phyloP scores from a whole-genome alignment of 2,797 vertebrate genomes.

The Cephalopachus bancanus region DNA sequence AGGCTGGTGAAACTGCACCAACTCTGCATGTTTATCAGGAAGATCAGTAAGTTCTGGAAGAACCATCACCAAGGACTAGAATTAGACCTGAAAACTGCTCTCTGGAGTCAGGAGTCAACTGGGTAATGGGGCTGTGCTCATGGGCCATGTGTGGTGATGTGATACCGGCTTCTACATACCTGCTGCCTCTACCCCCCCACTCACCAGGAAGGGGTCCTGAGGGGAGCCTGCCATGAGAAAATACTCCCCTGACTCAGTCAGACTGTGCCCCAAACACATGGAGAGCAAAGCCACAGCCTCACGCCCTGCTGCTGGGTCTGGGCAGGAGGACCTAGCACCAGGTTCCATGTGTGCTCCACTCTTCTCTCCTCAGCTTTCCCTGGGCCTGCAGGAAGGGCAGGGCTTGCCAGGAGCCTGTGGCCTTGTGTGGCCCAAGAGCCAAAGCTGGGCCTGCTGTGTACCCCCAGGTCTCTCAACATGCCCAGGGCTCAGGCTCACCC shows the following conservation, averaged over 20 bases:
- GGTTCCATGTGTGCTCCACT: not conserved
- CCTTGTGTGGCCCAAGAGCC: not conserved
- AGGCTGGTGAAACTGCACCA: not conserved
- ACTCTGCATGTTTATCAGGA: not conserved
- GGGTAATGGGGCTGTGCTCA: too few relatives aligned
- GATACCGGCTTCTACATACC: not conserved
- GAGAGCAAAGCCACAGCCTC: not conserved
- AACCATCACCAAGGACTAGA: not conserved
- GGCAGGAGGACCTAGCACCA: too few relatives aligned
- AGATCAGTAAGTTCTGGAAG: not conserved
- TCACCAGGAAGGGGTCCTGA: not conserved
- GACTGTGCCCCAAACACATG: not conserved
- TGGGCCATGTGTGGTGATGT: too few relatives aligned
- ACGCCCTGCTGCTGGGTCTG: not conserved
- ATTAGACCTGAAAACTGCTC: not conserved
- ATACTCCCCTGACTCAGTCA: not conserved
- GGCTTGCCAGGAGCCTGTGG: not conserved
- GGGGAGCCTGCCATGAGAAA: not conserved
- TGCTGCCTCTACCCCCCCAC: rapidly evolving
- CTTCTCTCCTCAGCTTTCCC: not conserved
- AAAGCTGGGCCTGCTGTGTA: too few relatives aligned
- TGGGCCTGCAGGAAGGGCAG: not conserved
- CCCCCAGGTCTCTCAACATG: not conserved
- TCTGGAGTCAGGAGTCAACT: too few relatives aligned
- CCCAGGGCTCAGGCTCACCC: too few relatives aligned